Evolutionary conservation across 1,140 invertebrate species (phyloP).

Genomic region (Metopolophium dirhodum): DNA sequence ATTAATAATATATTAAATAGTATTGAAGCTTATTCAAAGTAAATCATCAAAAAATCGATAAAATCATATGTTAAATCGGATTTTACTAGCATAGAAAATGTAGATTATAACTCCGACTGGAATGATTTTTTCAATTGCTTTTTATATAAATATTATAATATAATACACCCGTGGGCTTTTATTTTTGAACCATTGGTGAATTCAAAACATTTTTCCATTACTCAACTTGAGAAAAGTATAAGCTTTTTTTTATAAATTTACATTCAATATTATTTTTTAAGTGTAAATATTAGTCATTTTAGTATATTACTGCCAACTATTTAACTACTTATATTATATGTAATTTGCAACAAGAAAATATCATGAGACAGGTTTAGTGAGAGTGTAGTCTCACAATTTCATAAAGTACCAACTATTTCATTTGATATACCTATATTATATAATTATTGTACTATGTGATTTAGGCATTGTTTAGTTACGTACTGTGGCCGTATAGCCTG

Average conservation of each 20-base stretch:
- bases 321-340: not conserved
- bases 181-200: not conserved
- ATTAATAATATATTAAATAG: too few species aligned
- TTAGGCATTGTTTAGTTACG: conserved; percentile 97
- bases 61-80: too few species aligned
- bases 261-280: not conserved
- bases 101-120: too few species aligned
- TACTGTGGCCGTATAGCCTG: conserved; percentile 97
- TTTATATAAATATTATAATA: not conserved
- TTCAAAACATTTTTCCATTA: not conserved
- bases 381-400: too few species aligned
- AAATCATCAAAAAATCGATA: too few species aligned
- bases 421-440: not conserved
- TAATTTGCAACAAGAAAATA: not conserved
- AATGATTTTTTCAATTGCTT: not conserved
- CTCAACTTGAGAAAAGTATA: too few species aligned
- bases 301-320: not conserved
- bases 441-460: not conserved
- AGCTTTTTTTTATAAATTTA: not conserved
- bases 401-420: too few species aligned
- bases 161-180: too few species aligned
- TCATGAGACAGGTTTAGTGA: not conserved
- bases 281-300: not conserved
- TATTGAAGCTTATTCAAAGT: too few species aligned
- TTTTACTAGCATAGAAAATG: too few species aligned